A percentile compares a stretch with the other conserved stretches of the same genome.
These are phyloP conservation scores for Cinclus mexicanus DNA, from an alignment of 2,113 vertebrate genomes.

Conservation along the genomic window DNA sequence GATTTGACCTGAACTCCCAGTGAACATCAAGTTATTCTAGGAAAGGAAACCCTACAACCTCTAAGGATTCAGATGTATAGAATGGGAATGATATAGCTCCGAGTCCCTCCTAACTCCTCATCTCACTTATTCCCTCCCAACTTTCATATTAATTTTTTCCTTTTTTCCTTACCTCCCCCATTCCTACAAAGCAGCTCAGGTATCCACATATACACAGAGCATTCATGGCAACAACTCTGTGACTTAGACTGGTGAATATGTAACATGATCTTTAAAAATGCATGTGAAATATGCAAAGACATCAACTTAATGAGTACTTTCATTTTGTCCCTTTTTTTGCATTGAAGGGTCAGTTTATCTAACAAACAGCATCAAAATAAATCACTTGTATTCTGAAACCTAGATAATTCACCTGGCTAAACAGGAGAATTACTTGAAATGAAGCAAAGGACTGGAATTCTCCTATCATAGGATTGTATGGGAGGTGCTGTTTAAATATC, in stretches of 20 bases:
- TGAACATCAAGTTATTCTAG: not conserved
- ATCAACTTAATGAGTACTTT: not conserved
- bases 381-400: not conserved
- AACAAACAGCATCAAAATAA: not conserved
- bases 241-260: not conserved
- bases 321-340: not conserved
- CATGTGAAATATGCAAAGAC: not conserved
- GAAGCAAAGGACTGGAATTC: not conserved
- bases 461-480: not conserved
- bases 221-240: not conserved
- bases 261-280: slow-evolving; percentile 7
- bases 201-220: not conserved
- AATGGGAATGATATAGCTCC: not conserved
- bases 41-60: not conserved
- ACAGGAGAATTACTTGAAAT: not conserved
- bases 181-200: not conserved
- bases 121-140: not conserved
- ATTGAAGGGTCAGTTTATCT: not conserved
- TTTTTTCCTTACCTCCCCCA: not conserved
- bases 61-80: not conserved
- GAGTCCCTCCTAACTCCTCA: not conserved
- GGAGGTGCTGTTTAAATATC: not conserved
- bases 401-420: not conserved
- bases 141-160: not conserved
- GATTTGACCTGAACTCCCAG: not conserved